These are phyloP conservation scores for Aphelocoma coerulescens DNA, from an alignment of 2,113 vertebrate species.

Conservation along the genomic window DNA sequence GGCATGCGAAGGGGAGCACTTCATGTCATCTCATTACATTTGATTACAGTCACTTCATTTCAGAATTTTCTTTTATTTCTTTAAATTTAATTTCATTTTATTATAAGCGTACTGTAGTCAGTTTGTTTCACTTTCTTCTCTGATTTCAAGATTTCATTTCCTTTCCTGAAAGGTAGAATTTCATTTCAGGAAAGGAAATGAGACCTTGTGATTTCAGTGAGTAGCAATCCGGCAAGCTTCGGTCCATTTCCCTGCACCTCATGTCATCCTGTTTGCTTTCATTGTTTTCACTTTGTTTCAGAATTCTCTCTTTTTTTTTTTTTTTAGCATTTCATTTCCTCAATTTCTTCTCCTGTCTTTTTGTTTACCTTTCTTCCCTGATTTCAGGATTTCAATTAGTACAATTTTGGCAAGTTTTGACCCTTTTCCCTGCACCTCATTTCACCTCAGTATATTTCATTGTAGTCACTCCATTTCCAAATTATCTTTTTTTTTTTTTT, in stretches of 20 bases:
- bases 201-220: background rate
- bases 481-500: background rate
- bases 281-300: background rate
- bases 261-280: background rate
- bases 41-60: background rate
- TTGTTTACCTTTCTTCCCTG: background rate
- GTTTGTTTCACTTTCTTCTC: background rate
- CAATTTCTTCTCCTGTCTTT: background rate
- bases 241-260: background rate
- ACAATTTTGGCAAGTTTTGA: background rate
- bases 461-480: background rate
- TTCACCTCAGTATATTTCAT: background rate
- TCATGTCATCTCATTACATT: background rate
- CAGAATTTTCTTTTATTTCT: background rate
- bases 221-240: background rate
- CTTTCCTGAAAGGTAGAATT: too few species aligned
- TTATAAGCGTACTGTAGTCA: accelerated
- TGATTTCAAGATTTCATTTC: background rate
- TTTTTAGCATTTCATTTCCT: background rate
- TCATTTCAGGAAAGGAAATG: background rate
- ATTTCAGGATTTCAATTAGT: background rate
- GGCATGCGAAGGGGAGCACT: background rate
- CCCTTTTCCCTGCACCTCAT: background rate
- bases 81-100: background rate
- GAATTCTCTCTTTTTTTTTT: background rate